Conservation (phyloP, 2,797 vertebrate species). For the Monodelphis domestica region DNA sequence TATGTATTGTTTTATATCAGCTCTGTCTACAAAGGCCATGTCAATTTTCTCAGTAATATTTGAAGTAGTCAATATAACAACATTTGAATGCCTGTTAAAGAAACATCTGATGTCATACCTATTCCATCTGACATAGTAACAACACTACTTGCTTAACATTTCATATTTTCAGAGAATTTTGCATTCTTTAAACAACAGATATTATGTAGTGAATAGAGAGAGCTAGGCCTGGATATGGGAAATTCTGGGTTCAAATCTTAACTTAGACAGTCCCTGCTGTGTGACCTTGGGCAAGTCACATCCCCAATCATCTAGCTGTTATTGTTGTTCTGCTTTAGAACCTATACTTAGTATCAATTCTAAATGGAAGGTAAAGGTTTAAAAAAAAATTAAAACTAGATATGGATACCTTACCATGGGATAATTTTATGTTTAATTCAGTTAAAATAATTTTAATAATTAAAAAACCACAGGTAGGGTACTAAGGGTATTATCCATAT, state of each 20-base stretch:
- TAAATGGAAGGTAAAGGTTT: too few relatives aligned
- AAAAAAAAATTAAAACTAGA: too few relatives aligned
- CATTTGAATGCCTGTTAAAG: constrained; percentile 92
- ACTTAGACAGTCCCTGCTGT: too few relatives aligned
- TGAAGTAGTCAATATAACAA: constrained; percentile 97
- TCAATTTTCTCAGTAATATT: constrained; percentile 98
- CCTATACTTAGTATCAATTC: too few relatives aligned
- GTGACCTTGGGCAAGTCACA: too few relatives aligned
- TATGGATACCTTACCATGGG: neutral
- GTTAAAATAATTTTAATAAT: neutral
- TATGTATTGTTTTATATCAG: constrained; percentile 98
- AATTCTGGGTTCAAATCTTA: too few relatives aligned
- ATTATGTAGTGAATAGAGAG: too few relatives aligned
- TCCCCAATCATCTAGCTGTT: too few relatives aligned
- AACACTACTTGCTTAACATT: neutral
- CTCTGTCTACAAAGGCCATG: constrained; percentile 97
- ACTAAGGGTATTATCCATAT: neutral
- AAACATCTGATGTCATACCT: constrained; percentile 47
- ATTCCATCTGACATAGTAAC: neutral
- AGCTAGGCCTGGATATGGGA: too few relatives aligned
- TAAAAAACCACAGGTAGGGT: neutral
- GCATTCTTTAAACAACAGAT: neutral
- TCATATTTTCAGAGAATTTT: neutral
- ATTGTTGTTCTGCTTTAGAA: too few relatives aligned
- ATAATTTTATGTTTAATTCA: neutral